Evolutionary conservation across 2,113 vertebrate species (phyloP), one percentile per base, ranked within the genome.

Genomic region (Ctenomys sociabilis): DNA sequence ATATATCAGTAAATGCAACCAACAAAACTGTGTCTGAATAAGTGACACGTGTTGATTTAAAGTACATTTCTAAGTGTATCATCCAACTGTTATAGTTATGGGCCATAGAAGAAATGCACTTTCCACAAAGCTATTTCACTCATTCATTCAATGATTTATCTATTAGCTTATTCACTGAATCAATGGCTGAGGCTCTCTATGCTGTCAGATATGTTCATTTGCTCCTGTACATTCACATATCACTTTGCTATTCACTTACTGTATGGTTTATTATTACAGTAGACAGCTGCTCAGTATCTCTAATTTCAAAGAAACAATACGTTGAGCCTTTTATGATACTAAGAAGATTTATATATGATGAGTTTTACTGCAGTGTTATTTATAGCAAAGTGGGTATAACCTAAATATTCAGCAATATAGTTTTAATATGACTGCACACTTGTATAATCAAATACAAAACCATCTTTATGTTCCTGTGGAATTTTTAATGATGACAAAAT

Each of bases 231-330:
- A 90, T 77, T 64, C 28, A 85, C 13, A 78, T 24, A 90, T 35
- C 5, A 93, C 16, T 77, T 85, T 83, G 28, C 19, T 66, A 90
- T 45, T 61, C 87, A 81, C 21, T 83, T 90, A 78, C 3, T 63
- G 11, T 26, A 4, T 0, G 61, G 83, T 81, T 94, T 94, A 78
- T 91, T n/a, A n/a, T 91, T 91, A 52, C 14, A 91, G 68, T 77
- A 68, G 43, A 73, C 54, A 68, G 66, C 14, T 22, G 17, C 22
- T 66, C 86, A 91, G 37, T 61, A 75, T 14, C 17, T 59, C 12
- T 59, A 61, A 85, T 80, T 28, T 86, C 96, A 91, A 86, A 61
- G 8, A 96, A 97, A 94, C n/a, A 85, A n/a, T 85, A 91, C 52
- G 9, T 30, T 90, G 16, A 70, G 3, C 92, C 75, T 81, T 73